Evolutionary conservation across 2,113 vertebrate species (phyloP).

Genomic region (Clarias batrachus): DNA sequence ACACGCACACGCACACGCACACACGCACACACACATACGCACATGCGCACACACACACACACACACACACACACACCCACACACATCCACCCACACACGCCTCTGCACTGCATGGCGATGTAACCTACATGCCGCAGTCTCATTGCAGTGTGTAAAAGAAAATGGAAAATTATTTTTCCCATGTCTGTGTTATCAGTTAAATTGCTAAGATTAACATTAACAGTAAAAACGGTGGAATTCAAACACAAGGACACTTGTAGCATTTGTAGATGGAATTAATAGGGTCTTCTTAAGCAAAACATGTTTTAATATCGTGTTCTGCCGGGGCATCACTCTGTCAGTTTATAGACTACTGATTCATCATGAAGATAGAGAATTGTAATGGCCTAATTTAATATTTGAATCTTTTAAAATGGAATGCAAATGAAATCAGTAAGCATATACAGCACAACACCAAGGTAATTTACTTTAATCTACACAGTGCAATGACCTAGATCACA

Average conservation of each 20-base stretch:
- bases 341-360: neutral
- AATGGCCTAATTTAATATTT: neutral
- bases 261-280: neutral
- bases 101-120: constrained; percentile 25
- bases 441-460: neutral
- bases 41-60: no score
- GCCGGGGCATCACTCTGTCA: neutral
- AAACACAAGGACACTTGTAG: neutral
- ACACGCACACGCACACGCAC: neutral
- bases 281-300: neutral
- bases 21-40: neutral
- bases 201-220: neutral
- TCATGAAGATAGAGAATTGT: neutral
- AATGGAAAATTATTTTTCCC: neutral
- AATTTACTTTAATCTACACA: neutral
- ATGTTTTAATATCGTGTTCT: neutral
- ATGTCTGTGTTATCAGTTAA: neutral
- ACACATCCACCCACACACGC: constrained; percentile 24
- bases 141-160: neutral
- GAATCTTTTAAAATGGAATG: neutral
- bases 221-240: neutral
- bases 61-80: neutral
- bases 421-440: neutral
- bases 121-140: constrained; percentile 16
- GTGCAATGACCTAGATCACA: neutral